A percentile compares a stretch with the other conserved stretches of the same genome.
Evolutionary conservation across 2,113 vertebrate species (phyloP).

Genomic region (Ailurus styani): DNA sequence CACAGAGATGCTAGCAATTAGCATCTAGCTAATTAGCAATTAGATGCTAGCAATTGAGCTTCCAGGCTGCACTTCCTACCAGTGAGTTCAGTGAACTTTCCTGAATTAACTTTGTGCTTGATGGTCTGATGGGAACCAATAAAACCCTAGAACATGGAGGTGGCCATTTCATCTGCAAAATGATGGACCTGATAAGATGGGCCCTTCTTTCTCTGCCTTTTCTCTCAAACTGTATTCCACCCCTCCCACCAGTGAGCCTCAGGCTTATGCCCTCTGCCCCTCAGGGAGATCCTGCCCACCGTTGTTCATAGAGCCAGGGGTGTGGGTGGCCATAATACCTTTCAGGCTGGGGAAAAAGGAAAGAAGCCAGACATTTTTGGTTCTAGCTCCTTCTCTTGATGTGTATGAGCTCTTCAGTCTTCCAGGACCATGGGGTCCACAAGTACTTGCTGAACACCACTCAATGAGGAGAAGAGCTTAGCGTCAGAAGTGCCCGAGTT

Average conservation of each 20-base stretch:
- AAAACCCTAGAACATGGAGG: not conserved
- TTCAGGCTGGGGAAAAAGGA: not conserved
- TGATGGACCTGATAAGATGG: not conserved
- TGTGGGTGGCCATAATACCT: not conserved
- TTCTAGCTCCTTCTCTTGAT: not conserved
- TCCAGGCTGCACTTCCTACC: not conserved
- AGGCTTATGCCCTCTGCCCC: not conserved
- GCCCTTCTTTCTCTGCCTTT: not conserved
- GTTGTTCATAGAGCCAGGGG: not conserved
- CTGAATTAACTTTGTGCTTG: not conserved
- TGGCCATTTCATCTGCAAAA: not conserved
- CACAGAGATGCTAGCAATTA: not conserved
- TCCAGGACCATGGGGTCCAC: not conserved
- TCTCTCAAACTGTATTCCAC: not conserved
- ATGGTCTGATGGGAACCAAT: not conserved
- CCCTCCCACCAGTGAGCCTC: not conserved
- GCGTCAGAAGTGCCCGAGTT: not conserved
- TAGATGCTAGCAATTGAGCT: not conserved
- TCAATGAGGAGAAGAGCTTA: not conserved
- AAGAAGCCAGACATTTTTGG: not conserved
- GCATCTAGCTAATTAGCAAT: too few species aligned
- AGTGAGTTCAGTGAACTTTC: not conserved
- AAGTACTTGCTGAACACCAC: not conserved
- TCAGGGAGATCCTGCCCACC: not conserved
- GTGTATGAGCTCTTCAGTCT: not conserved